Conservation (phyloP, 2,888 invertebrate species). For the Trisateles emortualis region DNA sequence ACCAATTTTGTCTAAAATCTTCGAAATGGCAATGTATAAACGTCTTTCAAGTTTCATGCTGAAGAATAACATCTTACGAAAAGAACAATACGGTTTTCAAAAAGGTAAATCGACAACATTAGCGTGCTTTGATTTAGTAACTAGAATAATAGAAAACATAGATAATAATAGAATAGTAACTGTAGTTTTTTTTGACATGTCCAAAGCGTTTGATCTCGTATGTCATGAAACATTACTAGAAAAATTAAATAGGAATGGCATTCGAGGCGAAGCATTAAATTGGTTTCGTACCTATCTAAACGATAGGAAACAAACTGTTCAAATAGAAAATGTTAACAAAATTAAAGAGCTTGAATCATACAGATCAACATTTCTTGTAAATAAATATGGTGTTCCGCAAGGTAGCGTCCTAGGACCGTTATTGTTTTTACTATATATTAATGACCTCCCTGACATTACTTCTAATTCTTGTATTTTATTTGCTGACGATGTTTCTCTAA, state of each 20-base stretch:
- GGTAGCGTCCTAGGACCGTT: too few species aligned
- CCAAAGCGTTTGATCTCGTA: background rate
- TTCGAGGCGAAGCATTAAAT: background rate
- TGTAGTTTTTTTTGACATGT: background rate
- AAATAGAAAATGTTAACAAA: background rate
- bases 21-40: background rate
- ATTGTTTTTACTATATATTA: background rate
- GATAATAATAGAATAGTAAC: background rate
- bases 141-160: background rate
- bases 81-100: background rate
- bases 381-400: background rate
- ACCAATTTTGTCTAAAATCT: background rate
- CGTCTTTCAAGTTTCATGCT: background rate
- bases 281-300: background rate
- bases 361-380: background rate
- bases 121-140: background rate
- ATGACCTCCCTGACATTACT: background rate
- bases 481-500: too few species aligned
- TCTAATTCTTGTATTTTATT: background rate
- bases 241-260: background rate
- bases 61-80: background rate
- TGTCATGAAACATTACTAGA: background rate
- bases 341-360: background rate
- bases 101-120: background rate
- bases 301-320: background rate